A percentile compares a stretch with the other conserved stretches of the same genome.
These are phyloP conservation scores for Micromys minutus DNA, from an alignment of 2,113 vertebrate species.

Conservation along the genomic window DNA sequence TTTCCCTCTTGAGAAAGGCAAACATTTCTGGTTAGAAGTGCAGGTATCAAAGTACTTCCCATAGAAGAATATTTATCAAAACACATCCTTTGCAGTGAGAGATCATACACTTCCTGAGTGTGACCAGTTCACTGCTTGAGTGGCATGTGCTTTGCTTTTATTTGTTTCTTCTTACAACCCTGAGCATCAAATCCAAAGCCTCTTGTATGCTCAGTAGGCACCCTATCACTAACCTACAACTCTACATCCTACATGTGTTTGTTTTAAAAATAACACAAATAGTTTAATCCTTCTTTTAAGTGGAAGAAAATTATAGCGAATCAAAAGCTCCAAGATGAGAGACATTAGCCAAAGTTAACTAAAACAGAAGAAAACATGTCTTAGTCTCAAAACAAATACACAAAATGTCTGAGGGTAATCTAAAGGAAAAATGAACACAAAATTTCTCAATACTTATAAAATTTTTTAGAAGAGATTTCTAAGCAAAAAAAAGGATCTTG, in stretches of 20 bases:
- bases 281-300: slow-evolving; percentile 81
- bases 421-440: slow-evolving; percentile 58
- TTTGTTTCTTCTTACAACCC: not conserved
- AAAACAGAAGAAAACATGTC: slow-evolving; percentile 79
- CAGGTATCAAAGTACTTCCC: slow-evolving; percentile 80
- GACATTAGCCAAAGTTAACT: slow-evolving; percentile 75
- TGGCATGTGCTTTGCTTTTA: not conserved
- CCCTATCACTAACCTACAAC: not conserved
- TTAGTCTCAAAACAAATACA: slow-evolving; percentile 65
- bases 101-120: slow-evolving; percentile 79
- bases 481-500: not conserved
- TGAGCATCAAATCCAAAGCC: not conserved
- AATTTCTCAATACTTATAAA: not conserved
- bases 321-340: slow-evolving; percentile 73
- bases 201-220: not conserved
- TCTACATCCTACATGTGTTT: not conserved
- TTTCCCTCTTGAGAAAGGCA: slow-evolving; percentile 76
- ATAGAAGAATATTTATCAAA: slow-evolving; percentile 85
- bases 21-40: slow-evolving; percentile 81
- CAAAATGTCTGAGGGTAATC: slow-evolving; percentile 67
- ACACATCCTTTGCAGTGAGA: slow-evolving; percentile 81
- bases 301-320: slow-evolving; percentile 82
- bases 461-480: slow-evolving; percentile 25
- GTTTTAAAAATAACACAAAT: slow-evolving; percentile 84
- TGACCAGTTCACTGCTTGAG: slow-evolving; percentile 76